Percentiles rank a stretch among this genome's conserved stretches.
These are phyloP conservation scores for Mobula hypostoma DNA, from an alignment of 2,113 vertebrate species.

Conservation along the genomic window DNA sequence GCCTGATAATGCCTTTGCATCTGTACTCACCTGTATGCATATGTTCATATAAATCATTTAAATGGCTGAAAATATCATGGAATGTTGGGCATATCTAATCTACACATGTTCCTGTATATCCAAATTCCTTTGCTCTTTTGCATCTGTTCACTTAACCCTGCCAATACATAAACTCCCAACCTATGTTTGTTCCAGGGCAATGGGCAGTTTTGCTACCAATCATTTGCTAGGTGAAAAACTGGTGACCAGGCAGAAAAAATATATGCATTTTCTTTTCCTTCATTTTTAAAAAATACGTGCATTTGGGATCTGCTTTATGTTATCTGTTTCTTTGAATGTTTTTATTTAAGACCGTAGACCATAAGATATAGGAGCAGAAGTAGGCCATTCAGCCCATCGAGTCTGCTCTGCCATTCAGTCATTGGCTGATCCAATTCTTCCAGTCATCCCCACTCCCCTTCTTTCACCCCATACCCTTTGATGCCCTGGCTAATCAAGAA, in stretches of 20 bases:
- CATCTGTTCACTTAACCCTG: too few relatives aligned
- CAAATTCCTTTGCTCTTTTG: background rate
- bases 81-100: background rate
- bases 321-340: background rate
- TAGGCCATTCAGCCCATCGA: too few relatives aligned
- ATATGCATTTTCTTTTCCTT: background rate
- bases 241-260: background rate
- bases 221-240: background rate
- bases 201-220: too few relatives aligned
- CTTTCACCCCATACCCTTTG: too few relatives aligned
- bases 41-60: background rate
- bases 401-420: too few relatives aligned
- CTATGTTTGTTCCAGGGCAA: background rate
- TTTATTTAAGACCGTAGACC: background rate
- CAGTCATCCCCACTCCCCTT: too few relatives aligned
- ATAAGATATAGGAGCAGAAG: too few relatives aligned
- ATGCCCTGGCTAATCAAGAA: too few relatives aligned
- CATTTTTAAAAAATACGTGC: background rate
- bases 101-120: too few relatives aligned
- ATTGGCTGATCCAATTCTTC: too few relatives aligned
- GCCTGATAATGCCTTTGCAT: background rate
- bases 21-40: background rate
- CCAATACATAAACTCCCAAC: background rate
- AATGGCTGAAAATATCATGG: background rate
- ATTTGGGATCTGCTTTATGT: background rate